A percentile compares a stretch with the other conserved stretches of the same genome.
phyloP scores from a whole-genome alignment of 1,140 invertebrate genomes.

The Armadillidium nasatum region DNA sequence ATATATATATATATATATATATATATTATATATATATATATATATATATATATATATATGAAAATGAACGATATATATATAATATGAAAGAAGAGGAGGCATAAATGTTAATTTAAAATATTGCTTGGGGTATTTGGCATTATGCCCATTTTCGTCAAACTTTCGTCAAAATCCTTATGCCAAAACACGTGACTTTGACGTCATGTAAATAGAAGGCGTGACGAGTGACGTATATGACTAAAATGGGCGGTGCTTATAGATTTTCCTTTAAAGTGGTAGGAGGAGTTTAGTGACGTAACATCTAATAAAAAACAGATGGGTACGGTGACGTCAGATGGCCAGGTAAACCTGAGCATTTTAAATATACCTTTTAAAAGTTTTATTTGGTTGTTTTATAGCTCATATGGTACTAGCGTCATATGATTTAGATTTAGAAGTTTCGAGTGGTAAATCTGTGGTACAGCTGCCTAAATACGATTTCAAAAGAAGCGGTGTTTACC shows the following conservation, averaged over 20 bases:
- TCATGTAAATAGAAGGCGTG: not conserved
- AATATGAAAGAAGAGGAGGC: not conserved
- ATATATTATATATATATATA: too few relatives aligned
- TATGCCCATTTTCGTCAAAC: not conserved
- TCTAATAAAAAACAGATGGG: not conserved
- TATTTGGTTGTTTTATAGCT: not conserved
- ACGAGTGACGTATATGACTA: not conserved
- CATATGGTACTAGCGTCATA: too few relatives aligned
- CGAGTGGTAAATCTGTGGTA: too few relatives aligned
- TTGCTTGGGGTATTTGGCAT: conserved; percentile 3
- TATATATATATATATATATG: too few relatives aligned
- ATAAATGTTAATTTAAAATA: not conserved
- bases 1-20: too few relatives aligned
- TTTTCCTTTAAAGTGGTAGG: too few relatives aligned
- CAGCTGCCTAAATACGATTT: too few relatives aligned
- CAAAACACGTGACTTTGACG: not conserved
- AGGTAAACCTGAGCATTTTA: not conserved
- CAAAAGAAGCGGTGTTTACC: too few relatives aligned
- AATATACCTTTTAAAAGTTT: not conserved
- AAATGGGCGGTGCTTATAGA: not conserved
- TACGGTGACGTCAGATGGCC: not conserved
- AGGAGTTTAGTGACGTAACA: too few relatives aligned
- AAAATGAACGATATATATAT: too few relatives aligned
- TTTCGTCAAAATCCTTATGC: not conserved
- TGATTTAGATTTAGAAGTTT: too few relatives aligned